phyloP scores from a whole-genome alignment of 2,797 vertebrate genomes.

The Spheniscus humboldti region DNA sequence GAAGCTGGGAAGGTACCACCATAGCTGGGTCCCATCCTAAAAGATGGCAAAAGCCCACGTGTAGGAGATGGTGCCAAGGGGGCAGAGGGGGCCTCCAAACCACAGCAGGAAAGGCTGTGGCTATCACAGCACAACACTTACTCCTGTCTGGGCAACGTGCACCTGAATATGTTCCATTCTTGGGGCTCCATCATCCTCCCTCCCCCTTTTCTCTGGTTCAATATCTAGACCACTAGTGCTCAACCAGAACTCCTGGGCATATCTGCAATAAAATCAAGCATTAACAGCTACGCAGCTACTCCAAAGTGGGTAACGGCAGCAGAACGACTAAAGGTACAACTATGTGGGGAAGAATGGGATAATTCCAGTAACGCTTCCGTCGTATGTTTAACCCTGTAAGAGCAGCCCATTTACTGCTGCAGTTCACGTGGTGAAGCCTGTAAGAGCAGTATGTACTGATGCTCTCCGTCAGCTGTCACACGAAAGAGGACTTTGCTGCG shows the following conservation, averaged over 20 bases:
- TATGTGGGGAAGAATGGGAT: rapidly evolving
- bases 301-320: not conserved
- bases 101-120: not conserved
- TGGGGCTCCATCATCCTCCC: not conserved
- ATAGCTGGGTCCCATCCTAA: not conserved
- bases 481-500: not conserved
- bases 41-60: rapidly evolving
- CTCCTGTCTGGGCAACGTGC: not conserved
- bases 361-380: not conserved
- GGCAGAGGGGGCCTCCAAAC: not conserved
- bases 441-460: rapidly evolving
- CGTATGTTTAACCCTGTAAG: rapidly evolving
- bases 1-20: not conserved
- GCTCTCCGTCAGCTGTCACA: rapidly evolving
- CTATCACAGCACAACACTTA: not conserved
- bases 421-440: rapidly evolving
- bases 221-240: too few species aligned
- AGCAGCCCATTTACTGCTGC: not conserved
- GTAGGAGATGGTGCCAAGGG: not conserved
- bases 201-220: not conserved
- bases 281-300: not conserved
- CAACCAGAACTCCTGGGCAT: not conserved
- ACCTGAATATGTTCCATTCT: not conserved
- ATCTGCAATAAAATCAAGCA: not conserved
- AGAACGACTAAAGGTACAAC: not conserved